Evolutionary conservation across 2,797 vertebrate genomes (phyloP), one percentile per base, ranked within the genome.

Genomic region (Chiropotes sagulatus): DNA sequence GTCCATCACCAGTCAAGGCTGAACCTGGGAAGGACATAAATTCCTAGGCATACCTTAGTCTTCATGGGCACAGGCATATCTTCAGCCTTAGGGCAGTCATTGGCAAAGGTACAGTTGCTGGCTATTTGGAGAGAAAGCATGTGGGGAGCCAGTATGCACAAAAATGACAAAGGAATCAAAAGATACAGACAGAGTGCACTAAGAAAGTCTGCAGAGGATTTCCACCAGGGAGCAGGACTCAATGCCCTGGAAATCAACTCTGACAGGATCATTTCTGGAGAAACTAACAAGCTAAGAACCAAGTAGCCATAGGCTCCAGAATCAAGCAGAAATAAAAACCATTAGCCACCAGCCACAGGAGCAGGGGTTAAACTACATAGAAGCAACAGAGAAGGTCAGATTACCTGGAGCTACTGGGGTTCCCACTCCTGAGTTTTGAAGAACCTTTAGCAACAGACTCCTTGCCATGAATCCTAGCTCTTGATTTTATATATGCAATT

Each of bases 351-450:
- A 57, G 24, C 15, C 22, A n/a, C 7, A 4, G 54, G 28, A 44
- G 24, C 22, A 82, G 22, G 70, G 2, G 12, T 88, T 20, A 33
- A 64, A 64, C 30, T 24, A 30, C 41, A 17, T 0, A 28, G 76
- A 58, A 30, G 24, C 41, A 26, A 44, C 6, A 28, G 61, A 44
- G 20, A 70, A 39, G 39, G 11, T 88, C 54, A 39, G 46, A 67
- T 7, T 2, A 13, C 9, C 12, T 57, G 7, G 39, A 57, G 33
- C 20, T 3, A 0, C 58, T 15, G 7, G 58, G 10, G 10, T 33
- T 33, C 13, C 26, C 24, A 2, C 4, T 75, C 52, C 78, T 61
- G 67, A 39, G 26, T 57, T 79, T 20, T 33, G 19, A 90, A 30
- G 81, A 79, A 26, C 1, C 39, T 54, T 76, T 13, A 54, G 39